phyloP scores from a whole-genome alignment of 2,797 vertebrate species.

The Cichlasoma orientale region DNA sequence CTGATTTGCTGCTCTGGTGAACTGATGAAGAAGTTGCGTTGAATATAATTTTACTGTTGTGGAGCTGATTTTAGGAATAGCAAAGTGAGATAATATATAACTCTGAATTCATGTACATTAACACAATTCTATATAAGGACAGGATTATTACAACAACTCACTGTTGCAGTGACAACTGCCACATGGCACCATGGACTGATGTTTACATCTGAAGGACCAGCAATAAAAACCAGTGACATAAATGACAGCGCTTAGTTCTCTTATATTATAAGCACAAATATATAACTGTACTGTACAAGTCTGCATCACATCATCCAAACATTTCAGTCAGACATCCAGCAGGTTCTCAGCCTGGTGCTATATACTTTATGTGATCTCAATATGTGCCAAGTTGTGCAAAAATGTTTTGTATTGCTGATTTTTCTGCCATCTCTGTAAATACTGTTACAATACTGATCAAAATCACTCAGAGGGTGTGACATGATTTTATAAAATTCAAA shows the following conservation, averaged over 20 bases:
- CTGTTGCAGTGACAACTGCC: neutral
- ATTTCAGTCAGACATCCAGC: constrained; percentile 34
- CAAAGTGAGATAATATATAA: neutral
- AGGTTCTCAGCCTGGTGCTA: constrained; percentile 75
- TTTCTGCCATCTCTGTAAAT: constrained; percentile 45
- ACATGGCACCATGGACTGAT: neutral
- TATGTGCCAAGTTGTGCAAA: constrained; percentile 67
- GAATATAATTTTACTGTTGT: neutral
- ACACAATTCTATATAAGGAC: neutral
- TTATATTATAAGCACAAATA: constrained; percentile 7
- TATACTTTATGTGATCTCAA: constrained; percentile 51
- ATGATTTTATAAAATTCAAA: constrained; percentile 53
- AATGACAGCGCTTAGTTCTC: neutral
- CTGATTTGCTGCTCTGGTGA: constrained; percentile 10
- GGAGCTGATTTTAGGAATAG: neutral
- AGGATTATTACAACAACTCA: neutral
- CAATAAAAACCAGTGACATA: constrained; percentile 20
- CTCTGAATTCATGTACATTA: neutral
- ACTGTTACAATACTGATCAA: constrained; percentile 40
- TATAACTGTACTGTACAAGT: constrained; percentile 52
- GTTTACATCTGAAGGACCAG: constrained; percentile 36
- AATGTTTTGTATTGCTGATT: constrained; percentile 10
- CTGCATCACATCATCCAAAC: constrained; percentile 32
- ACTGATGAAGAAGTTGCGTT: constrained; percentile 14
- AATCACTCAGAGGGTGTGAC: constrained; percentile 57